Conservation (phyloP, 2,797 vertebrate genomes). For the Myotis planiceps region DNA sequence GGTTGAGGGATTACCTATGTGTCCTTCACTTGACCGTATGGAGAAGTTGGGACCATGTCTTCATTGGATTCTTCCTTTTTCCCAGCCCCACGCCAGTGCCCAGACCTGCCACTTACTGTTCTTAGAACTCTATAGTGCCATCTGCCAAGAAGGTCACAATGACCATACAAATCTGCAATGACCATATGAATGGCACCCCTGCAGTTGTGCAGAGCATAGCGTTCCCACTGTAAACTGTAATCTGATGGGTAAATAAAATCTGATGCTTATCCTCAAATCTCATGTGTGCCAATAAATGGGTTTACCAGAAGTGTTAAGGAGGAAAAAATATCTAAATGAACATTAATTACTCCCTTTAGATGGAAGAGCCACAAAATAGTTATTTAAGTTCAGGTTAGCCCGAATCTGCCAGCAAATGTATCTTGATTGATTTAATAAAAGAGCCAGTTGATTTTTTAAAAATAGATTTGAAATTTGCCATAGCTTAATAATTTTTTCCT, state of each 20-base stretch:
- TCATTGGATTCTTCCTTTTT: neutral
- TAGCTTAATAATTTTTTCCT: neutral
- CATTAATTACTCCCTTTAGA: neutral
- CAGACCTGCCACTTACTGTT: neutral
- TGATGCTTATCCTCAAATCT: neutral
- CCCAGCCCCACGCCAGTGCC: neutral
- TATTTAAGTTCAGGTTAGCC: neutral
- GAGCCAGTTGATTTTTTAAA: neutral
- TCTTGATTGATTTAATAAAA: neutral
- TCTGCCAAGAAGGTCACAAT: neutral
- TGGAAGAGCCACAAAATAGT: neutral
- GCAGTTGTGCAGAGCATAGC: neutral
- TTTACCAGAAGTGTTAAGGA: neutral
- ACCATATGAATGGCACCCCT: neutral
- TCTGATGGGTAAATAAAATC: neutral
- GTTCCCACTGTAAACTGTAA: neutral
- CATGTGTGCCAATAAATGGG: neutral
- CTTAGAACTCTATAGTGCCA: neutral
- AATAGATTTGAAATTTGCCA: neutral
- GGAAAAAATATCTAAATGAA: neutral
- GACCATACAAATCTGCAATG: neutral
- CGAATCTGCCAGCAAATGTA: neutral
- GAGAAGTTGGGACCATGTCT: neutral
- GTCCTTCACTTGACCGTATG: neutral
- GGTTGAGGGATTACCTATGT: rapidly evolving